Evolutionary conservation across 2,113 vertebrate species (phyloP).

Genomic region (Misgurnus mizolepis): DNA sequence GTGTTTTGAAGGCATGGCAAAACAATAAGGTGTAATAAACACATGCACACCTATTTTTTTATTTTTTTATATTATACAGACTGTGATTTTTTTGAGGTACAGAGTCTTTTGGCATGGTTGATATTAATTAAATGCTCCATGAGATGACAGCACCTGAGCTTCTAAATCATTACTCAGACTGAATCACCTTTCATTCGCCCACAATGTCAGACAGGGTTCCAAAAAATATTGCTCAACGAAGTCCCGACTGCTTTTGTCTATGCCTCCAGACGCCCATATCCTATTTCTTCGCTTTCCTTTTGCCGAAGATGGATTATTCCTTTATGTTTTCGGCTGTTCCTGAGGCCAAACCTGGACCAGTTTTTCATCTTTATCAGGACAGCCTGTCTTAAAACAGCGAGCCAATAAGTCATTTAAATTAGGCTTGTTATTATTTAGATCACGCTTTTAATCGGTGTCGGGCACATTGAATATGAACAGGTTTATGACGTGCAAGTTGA

Average conservation of each 20-base stretch:
- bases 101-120: background rate
- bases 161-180: constrained; percentile 37
- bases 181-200: constrained; percentile 24
- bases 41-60: too few species aligned
- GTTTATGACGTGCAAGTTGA: background rate
- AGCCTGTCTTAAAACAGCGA: background rate
- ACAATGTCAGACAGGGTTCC: constrained; percentile 16
- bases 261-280: constrained; percentile 20
- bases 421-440: background rate
- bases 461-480: background rate
- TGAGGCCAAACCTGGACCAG: constrained; percentile 9
- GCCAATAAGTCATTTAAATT: background rate
- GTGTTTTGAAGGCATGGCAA: background rate
- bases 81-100: background rate
- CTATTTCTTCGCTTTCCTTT: constrained; percentile 31
- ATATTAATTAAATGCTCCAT: constrained; percentile 38
- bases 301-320: constrained; percentile 42
- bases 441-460: background rate
- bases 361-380: background rate
- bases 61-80: too few species aligned
- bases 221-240: constrained; percentile 18
- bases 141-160: constrained; percentile 26
- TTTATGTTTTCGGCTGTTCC: constrained; percentile 24
- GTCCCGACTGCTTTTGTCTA: constrained; percentile 29
- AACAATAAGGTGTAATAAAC: background rate